Evolutionary conservation across 2,888 invertebrate genomes (phyloP).

Genomic region (Neoaliturus tenellus): DNA sequence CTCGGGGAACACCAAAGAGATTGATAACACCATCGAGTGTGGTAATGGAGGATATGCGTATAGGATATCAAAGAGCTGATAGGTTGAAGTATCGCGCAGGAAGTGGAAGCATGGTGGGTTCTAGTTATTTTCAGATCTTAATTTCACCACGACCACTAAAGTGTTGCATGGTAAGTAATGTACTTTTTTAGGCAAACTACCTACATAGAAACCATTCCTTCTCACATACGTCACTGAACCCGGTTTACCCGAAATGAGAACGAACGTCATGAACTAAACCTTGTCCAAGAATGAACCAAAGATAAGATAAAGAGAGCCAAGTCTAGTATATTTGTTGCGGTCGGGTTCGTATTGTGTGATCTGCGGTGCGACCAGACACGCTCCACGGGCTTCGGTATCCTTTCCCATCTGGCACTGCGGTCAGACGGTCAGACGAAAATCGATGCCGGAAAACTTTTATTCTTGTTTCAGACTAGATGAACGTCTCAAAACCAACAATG

Average conservation of each 20-base stretch:
- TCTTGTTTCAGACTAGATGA: not conserved
- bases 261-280: too few relatives aligned
- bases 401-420: conserved; percentile 7
- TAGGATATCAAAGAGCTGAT: not conserved
- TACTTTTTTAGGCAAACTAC: too few relatives aligned
- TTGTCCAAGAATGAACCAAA: not conserved
- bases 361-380: not conserved
- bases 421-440: conserved; percentile 30
- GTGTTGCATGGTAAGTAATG: not conserved
- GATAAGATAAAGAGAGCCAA: not conserved
- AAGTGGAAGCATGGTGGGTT: not conserved
- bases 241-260: not conserved
- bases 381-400: conserved; percentile 16
- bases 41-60: not conserved
- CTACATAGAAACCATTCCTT: not conserved
- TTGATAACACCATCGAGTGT: not conserved
- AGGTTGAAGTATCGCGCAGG: not conserved
- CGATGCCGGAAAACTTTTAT: not conserved
- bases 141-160: not conserved
- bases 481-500: too few relatives aligned
- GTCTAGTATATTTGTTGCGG: conserved; percentile 20
- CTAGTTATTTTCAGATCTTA: not conserved
- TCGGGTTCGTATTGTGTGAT: not conserved
- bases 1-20: not conserved
- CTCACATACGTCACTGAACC: too few relatives aligned